Conservation (phyloP, 1,140 invertebrate species). For the Pogonus chalceus region DNA sequence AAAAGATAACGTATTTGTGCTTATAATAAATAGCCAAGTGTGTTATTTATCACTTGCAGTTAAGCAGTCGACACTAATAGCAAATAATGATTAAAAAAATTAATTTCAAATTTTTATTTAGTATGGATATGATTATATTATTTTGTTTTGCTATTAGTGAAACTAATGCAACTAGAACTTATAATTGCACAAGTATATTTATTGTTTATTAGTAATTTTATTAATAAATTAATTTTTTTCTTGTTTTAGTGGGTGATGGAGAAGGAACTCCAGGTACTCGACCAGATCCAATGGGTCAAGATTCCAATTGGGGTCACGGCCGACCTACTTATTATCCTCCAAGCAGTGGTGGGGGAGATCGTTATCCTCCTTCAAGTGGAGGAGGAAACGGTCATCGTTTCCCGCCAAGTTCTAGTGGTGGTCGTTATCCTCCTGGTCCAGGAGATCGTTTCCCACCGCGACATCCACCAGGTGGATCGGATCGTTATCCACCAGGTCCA, state of each 20-base stretch:
- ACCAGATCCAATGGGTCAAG: conserved; percentile 44
- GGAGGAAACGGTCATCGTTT: conserved; percentile 9
- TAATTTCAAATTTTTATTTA: too few relatives aligned
- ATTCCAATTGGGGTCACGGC: conserved; percentile 29
- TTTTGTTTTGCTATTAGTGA: too few relatives aligned
- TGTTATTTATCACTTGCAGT: too few relatives aligned
- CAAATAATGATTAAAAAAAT: too few relatives aligned
- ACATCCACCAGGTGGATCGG: conserved; percentile 29
- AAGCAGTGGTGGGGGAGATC: conserved; percentile 13
- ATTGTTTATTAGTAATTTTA: too few relatives aligned
- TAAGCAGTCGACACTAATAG: too few relatives aligned
- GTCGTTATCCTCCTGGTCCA: conserved; percentile 18
- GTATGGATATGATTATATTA: too few relatives aligned
- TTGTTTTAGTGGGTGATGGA: conserved; percentile 23
- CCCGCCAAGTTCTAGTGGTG: conserved; percentile 23
- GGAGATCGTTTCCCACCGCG: conserved; percentile 24
- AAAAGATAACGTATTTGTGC: too few relatives aligned
- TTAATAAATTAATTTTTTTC: too few relatives aligned
- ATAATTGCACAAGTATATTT: too few relatives aligned
- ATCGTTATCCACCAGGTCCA: conserved; percentile 31
- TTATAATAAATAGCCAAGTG: too few relatives aligned
- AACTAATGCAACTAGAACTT: too few relatives aligned
- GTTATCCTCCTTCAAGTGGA: conserved; percentile 31
- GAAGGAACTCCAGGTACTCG: conserved; percentile 31
- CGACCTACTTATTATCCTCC: conserved; percentile 29